Base-by-base conservation (phyloP, 53 echinoderm and acorn worm genomes). In the Holothuria leucospilota region DNA sequence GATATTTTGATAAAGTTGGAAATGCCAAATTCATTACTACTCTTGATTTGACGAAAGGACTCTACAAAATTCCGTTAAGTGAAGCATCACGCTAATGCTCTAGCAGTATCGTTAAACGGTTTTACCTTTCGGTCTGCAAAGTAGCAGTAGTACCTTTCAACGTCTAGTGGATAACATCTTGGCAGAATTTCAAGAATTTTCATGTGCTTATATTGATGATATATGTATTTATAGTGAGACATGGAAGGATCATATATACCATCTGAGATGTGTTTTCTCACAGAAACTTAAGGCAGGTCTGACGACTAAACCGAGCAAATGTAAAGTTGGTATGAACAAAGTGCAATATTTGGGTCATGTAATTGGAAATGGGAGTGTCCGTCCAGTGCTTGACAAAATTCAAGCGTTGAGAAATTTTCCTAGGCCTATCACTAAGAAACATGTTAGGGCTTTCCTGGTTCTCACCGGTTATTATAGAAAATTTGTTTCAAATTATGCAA, bases 31-130 rank as follows among this genome's bases (percentile, higher is more conserved):
- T 51, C 5, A 71, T 85, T 23, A 39, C 51, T 24, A 71, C 53
- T 24, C 26, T 51, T n/a, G 53, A 85, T 16, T 71, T 49, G 20
- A 71, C 69, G 59, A 13, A 82, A 26, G 82, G 82, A 24, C 60
- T 29, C 29, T 82, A 61, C 29, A 61, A 82, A 29, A 82, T 82
- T 5, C 82, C 82, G 12, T 59, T 82, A 59, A 61, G 59, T 59
- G 25, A 61, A 13, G 60, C 6, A 63, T 63, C 27, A 63, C n/a
- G 38, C 5, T 2, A 26, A 26, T 61, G 82, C 69, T 21, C 70
- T 58, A 61, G 38, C 87, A 77, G 63, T 87, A 63, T 65, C 65
- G 78, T 34, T 87, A 71, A 4, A 65, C 87, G 51, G 67, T 65
- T 5, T 63, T 84, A 42, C 68, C 68, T 1, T 68, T 84, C 68